A percentile compares a stretch with the other conserved stretches of the same genome.
phyloP scores from a whole-genome alignment of 2,888 invertebrate genomes.

The Diadromus collaris region DNA sequence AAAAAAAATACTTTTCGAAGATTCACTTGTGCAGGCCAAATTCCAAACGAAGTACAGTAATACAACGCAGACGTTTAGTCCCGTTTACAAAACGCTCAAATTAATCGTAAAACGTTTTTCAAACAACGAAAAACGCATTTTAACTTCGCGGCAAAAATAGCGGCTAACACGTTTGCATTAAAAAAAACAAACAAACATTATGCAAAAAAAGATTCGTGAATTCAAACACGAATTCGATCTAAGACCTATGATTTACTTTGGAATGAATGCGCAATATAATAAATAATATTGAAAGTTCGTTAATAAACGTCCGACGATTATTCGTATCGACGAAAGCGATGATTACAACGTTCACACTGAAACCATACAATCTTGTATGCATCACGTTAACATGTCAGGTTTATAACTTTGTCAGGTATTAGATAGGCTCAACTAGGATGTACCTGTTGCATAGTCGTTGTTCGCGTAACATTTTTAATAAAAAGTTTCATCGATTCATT shows the following conservation, averaged over 20 bases:
- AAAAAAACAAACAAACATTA: constrained; percentile 43
- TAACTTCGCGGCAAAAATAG: constrained; percentile 34
- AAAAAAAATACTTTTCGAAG: constrained; percentile 51
- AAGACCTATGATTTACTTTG: constrained; percentile 63
- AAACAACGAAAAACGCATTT: constrained; percentile 26
- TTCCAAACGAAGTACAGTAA: constrained; percentile 19
- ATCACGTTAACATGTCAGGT: constrained; percentile 9
- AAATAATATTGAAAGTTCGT: constrained; percentile 62
- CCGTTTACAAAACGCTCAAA: constrained; percentile 24
- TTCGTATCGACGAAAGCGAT: constrained; percentile 26
- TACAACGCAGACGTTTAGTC: constrained; percentile 19
- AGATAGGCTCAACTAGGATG: constrained; percentile 38
- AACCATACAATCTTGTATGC: background rate
- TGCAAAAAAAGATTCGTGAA: constrained; percentile 48
- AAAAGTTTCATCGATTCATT: constrained; percentile 17
- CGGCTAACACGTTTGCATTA: constrained; percentile 41
- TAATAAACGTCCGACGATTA: constrained; percentile 29
- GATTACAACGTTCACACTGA: constrained; percentile 2
- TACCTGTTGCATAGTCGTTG: constrained; percentile 39
- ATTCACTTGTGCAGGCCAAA: constrained; percentile 41
- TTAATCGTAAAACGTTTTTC: constrained; percentile 27
- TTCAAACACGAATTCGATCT: constrained; percentile 45
- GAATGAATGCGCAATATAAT: constrained; percentile 68
- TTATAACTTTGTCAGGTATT: constrained; percentile 25
- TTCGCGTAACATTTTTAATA: constrained; percentile 2